Evolutionary conservation across 2,113 vertebrate species (phyloP), one percentile per base, ranked within the genome.

Genomic region (Psophia crepitans): DNA sequence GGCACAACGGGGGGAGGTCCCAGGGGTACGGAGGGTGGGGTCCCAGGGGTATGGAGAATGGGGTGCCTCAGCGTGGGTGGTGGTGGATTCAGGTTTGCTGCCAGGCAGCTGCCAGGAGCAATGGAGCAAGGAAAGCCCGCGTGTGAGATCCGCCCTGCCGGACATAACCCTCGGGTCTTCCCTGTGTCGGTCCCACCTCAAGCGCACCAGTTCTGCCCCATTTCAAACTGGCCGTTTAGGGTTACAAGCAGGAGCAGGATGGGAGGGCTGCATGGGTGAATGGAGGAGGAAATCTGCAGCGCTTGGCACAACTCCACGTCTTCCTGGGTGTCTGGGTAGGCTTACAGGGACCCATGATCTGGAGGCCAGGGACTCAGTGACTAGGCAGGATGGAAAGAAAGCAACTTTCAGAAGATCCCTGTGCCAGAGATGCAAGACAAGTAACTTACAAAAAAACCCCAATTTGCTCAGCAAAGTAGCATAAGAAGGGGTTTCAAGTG

Each of bases 71-170:
- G n/a, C 4, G 0, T 6, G 44, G 39, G 28, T 22, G 43, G n/a
- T 27, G 32, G 32, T 54, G 39, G n/a, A 24, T 39, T 76, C 56
- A 64, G 48, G 37, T 56, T 79, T 12, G 4, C 63, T 41, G 54
- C 27, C 22, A 20, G 27, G 53, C 1, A 0, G 56, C 77, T 71
- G 32, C 46, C 51, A 33, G 61, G 5, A 75, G 26, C 43, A 24
- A 58, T 2, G 19, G 33, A 58, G 66, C 43, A 78, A 35, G 48
- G 39, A 87, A 53, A 74, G 14, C 20, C 30, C 2, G 0, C 0
- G 0, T 5, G 7, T 2, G 19, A 51, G 43, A 54, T 46, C 1
- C 0, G 35, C 19, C 7, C n/a, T 39, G 9, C 30, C 5, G 2
- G 27, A 74, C 11, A 33, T 39, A 49, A 3, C 23, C 26, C 30